A percentile compares a stretch with the other conserved stretches of the same genome.
Evolutionary conservation across 2,888 invertebrate species (phyloP).

Genomic region (Drosophila hamatofila): DNA sequence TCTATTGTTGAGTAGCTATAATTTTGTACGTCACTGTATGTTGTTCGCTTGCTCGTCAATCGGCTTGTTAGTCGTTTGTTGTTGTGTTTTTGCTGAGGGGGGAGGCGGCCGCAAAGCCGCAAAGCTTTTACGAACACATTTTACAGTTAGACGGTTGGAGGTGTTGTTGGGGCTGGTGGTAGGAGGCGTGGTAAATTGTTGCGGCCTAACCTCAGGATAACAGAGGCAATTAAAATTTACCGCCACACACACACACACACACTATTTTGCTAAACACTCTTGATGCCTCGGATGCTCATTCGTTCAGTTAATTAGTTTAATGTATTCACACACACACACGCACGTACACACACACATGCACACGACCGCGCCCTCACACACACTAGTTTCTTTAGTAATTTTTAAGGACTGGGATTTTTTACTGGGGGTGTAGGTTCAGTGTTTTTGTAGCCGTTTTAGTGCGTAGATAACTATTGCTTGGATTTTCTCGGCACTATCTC

Average conservation of each 20-base stretch:
- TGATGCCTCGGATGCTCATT: conserved; percentile 6
- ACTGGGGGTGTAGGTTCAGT: conserved; percentile 13
- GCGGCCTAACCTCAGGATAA: conserved; percentile 74
- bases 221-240: conserved; percentile 68
- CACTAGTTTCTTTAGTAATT: background rate
- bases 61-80: background rate
- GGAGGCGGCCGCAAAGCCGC: conserved; percentile 51
- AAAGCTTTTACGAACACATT: conserved; percentile 49
- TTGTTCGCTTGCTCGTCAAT: background rate
- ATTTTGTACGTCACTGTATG: background rate
- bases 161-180: background rate
- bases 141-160: conserved; percentile 21
- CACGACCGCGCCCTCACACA: no score
- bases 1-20: background rate
- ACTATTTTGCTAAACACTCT: conserved; percentile 60
- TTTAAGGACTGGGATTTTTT: background rate
- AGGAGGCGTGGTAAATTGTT: conserved; percentile 57
- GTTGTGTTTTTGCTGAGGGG: background rate
- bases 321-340: conserved; percentile 15
- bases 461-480: conserved; percentile 21
- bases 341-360: conserved; percentile 6
- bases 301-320: conserved; percentile 51
- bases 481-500: conserved; percentile 6
- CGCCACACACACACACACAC: conserved; percentile 26
- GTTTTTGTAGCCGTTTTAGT: conserved; percentile 32